Base-by-base conservation (phyloP, 2,888 invertebrate genomes). In the Rhamnusium bicolor region DNA sequence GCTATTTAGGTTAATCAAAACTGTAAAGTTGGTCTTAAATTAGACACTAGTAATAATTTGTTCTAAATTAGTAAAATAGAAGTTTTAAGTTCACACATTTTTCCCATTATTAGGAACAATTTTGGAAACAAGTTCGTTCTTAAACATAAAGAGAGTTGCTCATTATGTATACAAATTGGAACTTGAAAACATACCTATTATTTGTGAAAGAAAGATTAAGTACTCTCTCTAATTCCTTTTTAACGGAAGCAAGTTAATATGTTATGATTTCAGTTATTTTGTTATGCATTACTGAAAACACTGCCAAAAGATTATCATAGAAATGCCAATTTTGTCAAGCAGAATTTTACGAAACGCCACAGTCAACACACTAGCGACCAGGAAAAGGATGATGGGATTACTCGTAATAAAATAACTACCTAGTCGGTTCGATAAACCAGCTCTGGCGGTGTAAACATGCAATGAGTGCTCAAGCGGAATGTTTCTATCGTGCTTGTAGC, bases 361-460 rank as follows among this genome's bases (percentile, higher is more conserved):
- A 56, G 63, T 49, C 72, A 67, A 47, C 47, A 66, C 47, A 47
- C 40, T 29, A 54, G 63, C 70, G 61, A 75, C 71, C 74, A 72
- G 74, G 74, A 75, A 77, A 74, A 61, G 71, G 75, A 75, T 75
- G 75, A 73, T 74, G 71, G 74, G 73, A 77, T 76, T 77, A 75
- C 72, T 70, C 71, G 69, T 68, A 75, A 77, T 77, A 75, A 77
- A 77, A 75, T 77, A 75, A 72, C 77, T n/a, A n/a, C n/a, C n/a
- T 71, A 74, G 65, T 69, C 71, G 71, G 75, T 77, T 77, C 73
- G 68, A 68, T 68, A 68, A 68, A 68, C 68, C 51, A 68, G 60
- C 68, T 68, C 27, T 32, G 40, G 40, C 62, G 21, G 60, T 67
- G 68, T 58, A 66, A 68, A 68, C 68, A 68, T 49, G 60, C 60